Conservation (phyloP, 2,113 vertebrate genomes). For the Notiomystis cincta region DNA sequence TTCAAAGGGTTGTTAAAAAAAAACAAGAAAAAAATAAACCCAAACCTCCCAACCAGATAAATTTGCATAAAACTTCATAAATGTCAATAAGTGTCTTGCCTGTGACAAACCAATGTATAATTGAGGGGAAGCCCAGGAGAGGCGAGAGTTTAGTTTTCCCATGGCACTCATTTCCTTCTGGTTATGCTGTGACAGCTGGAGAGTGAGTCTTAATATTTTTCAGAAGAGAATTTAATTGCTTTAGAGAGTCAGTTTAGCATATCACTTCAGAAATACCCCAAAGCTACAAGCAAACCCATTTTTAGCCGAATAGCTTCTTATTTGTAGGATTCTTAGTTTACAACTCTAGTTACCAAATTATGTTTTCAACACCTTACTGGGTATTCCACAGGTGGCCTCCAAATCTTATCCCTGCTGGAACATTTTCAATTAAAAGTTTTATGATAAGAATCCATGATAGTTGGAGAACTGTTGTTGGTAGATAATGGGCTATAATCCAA, state of each 20-base stretch:
- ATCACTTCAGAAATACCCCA: slow-evolving; percentile 49
- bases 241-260: slow-evolving; percentile 51
- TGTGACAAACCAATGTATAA: neutral
- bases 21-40: too few relatives aligned
- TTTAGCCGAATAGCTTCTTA: slow-evolving; percentile 22
- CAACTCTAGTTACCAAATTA: neutral
- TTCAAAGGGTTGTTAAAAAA: neutral
- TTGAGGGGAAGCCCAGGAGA: slow-evolving; percentile 40
- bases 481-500: neutral
- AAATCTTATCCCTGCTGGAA: neutral
- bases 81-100: neutral
- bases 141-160: slow-evolving; percentile 15
- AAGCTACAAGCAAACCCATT: slow-evolving; percentile 24
- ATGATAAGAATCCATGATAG: neutral
- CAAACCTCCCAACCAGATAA: neutral
- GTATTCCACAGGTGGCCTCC: neutral
- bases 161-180: slow-evolving; percentile 17
- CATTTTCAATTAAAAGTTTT: slow-evolving; percentile 53
- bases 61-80: neutral
- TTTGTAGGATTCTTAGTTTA: neutral
- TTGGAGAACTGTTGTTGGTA: neutral
- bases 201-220: slow-evolving; percentile 48
- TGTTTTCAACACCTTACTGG: neutral
- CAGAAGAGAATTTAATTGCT: slow-evolving; percentile 59
- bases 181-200: slow-evolving; percentile 43